Evolutionary conservation across 2,797 vertebrate species (phyloP), one percentile per base, ranked within the genome.

Genomic region (Adrianichthys oophorus): DNA sequence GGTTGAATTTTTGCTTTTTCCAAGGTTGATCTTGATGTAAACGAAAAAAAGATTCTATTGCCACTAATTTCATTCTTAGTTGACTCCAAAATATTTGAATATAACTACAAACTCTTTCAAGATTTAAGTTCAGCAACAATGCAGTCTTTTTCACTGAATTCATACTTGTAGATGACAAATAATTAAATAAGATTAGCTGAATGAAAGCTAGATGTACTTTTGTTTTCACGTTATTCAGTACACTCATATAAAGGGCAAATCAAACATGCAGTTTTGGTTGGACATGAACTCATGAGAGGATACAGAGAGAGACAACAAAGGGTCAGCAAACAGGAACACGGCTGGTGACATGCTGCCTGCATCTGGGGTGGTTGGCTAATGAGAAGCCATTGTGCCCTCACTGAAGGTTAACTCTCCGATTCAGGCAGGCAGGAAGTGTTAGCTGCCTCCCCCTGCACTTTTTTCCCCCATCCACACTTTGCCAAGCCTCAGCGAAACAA

Each of bases 401-500:
- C 64, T 85, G 78, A 89, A 89, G 89, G 85, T 90, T 91, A 84
- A 86, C 83, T 82, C 84, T 85, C 73, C 64, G 79, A 85, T 84
- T 87, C 75, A 70, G 79, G 80, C 70, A 78, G 82, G 82, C 87
- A 90, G 88, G 88, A 87, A 89, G 85, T 83, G 82, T 85, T 83
- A 72, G 85, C 83, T 82, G 85, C 87, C 84, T 87, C 82, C 84
- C 26, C 86, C 84, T 87, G 76, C 83, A 87, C 84, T 87, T 86
- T 90, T 90, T 37, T 3, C 32, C 32, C 32, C 32, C 84, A 87
- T 86, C 83, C 76, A 62, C 16, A 79, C 85, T 84, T 73, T 87
- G 89, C 88, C 88, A 89, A 87, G 78, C 83, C 68, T 78, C 75
- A 56, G 70, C 75, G 79, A 82, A 90, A 89, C 89, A 90, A 91